Evolutionary conservation across 2,888 invertebrate genomes (phyloP).

Genomic region (Griposia aprilina): DNA sequence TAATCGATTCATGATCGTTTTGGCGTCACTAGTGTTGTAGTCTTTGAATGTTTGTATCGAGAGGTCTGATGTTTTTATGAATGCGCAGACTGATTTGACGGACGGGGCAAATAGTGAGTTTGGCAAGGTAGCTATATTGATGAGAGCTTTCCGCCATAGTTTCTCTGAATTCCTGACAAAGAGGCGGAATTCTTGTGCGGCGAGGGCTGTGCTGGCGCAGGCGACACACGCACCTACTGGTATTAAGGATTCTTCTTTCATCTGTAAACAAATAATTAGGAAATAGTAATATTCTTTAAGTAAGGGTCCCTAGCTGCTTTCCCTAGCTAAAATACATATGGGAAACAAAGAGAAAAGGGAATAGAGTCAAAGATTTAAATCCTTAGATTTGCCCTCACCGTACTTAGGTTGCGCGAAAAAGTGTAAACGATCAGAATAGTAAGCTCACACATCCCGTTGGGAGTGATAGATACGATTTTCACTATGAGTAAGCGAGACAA

Average conservation of each 20-base stretch:
- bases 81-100: slow-evolving; percentile 78
- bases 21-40: slow-evolving; percentile 74
- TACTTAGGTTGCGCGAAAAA: neutral
- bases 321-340: neutral
- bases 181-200: slow-evolving; percentile 81
- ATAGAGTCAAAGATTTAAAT: neutral
- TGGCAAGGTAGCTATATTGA: slow-evolving; percentile 70
- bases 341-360: too few species aligned
- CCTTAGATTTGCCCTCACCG: neutral
- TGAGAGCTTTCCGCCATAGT: slow-evolving; percentile 78
- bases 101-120: slow-evolving; percentile 44
- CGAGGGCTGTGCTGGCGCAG: slow-evolving; percentile 79
- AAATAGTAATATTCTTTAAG: slow-evolving; percentile 25
- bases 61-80: slow-evolving; percentile 76
- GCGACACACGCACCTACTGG: slow-evolving; percentile 80
- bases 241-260: slow-evolving; percentile 76
- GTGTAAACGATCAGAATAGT: neutral
- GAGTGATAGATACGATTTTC: neutral
- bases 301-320: neutral
- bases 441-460: neutral
- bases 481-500: neutral
- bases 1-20: slow-evolving; percentile 74
- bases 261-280: slow-evolving; percentile 76
- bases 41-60: slow-evolving; percentile 76
- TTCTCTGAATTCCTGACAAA: slow-evolving; percentile 78